Conservation (phyloP, 2,113 vertebrate species). For the Eretmochelys imbricata region DNA sequence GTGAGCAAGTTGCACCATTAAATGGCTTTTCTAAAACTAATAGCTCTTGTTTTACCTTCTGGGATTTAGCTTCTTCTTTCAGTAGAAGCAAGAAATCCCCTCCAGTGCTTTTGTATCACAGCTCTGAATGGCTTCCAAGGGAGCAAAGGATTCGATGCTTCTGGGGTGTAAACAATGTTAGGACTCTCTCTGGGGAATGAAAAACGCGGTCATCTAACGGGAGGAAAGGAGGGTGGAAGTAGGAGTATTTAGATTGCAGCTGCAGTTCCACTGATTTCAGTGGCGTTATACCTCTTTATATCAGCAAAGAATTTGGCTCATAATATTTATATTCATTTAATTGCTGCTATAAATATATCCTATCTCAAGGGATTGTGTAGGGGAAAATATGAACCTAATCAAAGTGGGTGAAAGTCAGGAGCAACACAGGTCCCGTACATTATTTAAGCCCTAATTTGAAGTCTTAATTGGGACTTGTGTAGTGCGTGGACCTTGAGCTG, state of each 20-base stretch:
- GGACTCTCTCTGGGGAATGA: not conserved
- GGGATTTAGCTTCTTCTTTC: constrained; percentile 56
- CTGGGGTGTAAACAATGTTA: constrained; percentile 12
- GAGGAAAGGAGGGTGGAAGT: not conserved
- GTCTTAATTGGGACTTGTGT: not conserved
- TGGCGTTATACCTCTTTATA: not conserved
- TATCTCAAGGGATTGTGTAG: not conserved
- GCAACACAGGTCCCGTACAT: not conserved
- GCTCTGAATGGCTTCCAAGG: constrained; percentile 55
- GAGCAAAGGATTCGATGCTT: constrained; percentile 26
- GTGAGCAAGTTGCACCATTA: constrained; percentile 29
- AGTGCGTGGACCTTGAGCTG: not conserved
- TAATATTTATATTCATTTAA: not conserved
- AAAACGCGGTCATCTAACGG: not conserved
- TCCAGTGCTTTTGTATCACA: constrained; percentile 47
- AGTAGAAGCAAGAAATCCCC: constrained; percentile 60
- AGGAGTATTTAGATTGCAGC: not conserved
- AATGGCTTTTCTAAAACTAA: constrained; percentile 63
- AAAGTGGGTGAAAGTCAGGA: not conserved
- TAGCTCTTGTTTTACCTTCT: constrained; percentile 64
- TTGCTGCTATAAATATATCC: not conserved
- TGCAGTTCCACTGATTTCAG: rapidly evolving
- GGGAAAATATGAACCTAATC: not conserved
- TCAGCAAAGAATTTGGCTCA: not conserved
- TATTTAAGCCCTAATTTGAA: not conserved